Evolutionary conservation across 1,140 invertebrate genomes (phyloP).

Genomic region (Plectrocnemia conspersa): DNA sequence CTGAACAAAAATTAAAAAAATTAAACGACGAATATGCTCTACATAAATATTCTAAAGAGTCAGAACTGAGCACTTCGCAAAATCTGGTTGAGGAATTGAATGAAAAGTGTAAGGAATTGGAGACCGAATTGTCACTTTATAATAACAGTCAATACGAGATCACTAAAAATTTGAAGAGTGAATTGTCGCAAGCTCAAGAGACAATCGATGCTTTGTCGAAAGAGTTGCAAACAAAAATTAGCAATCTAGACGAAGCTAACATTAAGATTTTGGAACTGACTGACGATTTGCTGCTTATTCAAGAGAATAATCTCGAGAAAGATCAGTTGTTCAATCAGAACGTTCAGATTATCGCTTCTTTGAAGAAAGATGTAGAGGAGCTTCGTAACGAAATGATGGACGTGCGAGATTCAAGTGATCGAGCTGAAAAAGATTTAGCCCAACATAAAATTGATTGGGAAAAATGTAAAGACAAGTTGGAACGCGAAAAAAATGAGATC

Average conservation of each 20-base stretch:
- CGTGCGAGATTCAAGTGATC: slow-evolving; percentile 55
- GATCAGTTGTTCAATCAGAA: slow-evolving; percentile 72
- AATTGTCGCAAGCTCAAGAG: slow-evolving; percentile 45
- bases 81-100: slow-evolving; percentile 48
- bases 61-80: slow-evolving; percentile 48
- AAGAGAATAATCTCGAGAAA: slow-evolving; percentile 78
- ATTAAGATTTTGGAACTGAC: slow-evolving; percentile 53
- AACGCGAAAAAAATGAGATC: slow-evolving; percentile 62
- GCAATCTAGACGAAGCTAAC: slow-evolving; percentile 57
- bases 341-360: slow-evolving; percentile 58
- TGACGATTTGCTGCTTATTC: slow-evolving; percentile 51
- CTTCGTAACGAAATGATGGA: slow-evolving; percentile 50
- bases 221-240: slow-evolving; percentile 57
- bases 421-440: slow-evolving; percentile 54
- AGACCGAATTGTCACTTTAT: slow-evolving; percentile 53
- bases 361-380: slow-evolving; percentile 59
- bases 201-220: slow-evolving; percentile 54
- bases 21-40: slow-evolving; percentile 57
- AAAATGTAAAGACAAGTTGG: slow-evolving; percentile 61
- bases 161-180: slow-evolving; percentile 46
- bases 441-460: slow-evolving; percentile 57
- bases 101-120: slow-evolving; percentile 53
- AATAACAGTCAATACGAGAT: slow-evolving; percentile 43
- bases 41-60: slow-evolving; percentile 55
- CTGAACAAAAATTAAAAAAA: slow-evolving; percentile 67